Base-by-base conservation (phyloP, 2,888 invertebrate genomes). In the Muschampia plurimacula region DNA sequence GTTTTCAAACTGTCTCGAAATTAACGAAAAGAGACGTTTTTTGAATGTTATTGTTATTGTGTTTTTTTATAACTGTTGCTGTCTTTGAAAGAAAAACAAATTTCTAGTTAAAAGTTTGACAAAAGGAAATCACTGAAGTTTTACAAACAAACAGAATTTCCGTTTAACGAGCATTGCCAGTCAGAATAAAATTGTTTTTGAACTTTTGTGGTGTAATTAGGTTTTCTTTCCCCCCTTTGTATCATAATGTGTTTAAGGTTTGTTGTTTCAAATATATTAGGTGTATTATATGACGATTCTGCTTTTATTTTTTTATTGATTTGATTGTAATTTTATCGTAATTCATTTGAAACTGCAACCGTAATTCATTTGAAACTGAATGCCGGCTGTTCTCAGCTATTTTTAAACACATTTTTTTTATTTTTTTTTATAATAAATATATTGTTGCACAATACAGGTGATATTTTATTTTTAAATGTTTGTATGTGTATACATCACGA, bases 61-160 rank as follows among this genome's bases (percentile, higher is more conserved):
- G 22, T 55, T 15, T 22, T 55, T 55, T 55, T 49, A 49, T 49
- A 49, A 13, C 55, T 32, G 12, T 0, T 32, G 59, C 1, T 32
- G 28, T 32, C 59, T 32, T 15, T 55, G 59, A 32, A 59, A 59
- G 59, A 12, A 32, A 59, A 59, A 59, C 28, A 59, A 59, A 59
- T 12, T 59, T 32, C 12, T 1, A 32, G 59, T 59, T 59, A 32
- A 59, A 59, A 59, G 28, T 59, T 59, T 5, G 12, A 9, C 55
- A 55, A 59, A 59, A 59, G 32, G 59, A 59, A 59, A 13, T 32
- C 28, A 32, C 5, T 5, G 5, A 12, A 59, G 5, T 4, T 59
- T 22, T 5, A 8, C 6, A 22, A 12, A 22, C 59, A 59, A 22
- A 59, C 59, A 32, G 22, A 59, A 59, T 59, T 59, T 59, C 32